Percentiles rank a stretch among this genome's conserved stretches.
Conservation (phyloP, 2,888 invertebrate genomes). For the Zaprionus lineosus region DNA sequence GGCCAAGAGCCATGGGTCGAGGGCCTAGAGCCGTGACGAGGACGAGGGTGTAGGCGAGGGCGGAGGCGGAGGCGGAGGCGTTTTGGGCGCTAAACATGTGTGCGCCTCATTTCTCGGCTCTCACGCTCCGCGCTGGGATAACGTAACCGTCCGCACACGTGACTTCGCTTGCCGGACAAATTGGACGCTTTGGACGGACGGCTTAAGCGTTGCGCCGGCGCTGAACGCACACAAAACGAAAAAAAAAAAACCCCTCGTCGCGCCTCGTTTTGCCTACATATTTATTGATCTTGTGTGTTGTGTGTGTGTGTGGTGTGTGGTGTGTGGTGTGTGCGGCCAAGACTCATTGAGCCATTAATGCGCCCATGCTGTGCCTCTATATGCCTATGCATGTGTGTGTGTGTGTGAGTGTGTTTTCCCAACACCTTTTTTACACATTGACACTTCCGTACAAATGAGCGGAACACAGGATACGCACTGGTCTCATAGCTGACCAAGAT, state of each 20-base stretch:
- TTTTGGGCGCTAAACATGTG: constrained; percentile 74
- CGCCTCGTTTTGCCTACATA: constrained; percentile 15
- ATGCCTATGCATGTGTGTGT: constrained; percentile 5
- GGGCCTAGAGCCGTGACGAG: too few species aligned
- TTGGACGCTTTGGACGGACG: background rate
- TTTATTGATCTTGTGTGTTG: background rate
- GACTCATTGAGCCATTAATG: constrained; percentile 42
- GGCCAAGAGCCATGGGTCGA: too few species aligned
- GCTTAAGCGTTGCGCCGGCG: constrained; percentile 49
- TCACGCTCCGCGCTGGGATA: constrained; percentile 42
- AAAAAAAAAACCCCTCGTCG: constrained; percentile 11
- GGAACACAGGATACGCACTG: constrained; percentile 34
- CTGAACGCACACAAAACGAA: constrained; percentile 23
- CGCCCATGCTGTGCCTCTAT: constrained; percentile 4
- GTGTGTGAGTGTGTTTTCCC: constrained; percentile 56
- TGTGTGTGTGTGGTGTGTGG: background rate
- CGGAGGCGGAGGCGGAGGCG: constrained; percentile 48
- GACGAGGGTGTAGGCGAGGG: constrained; percentile 12
- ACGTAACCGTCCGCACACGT: constrained; percentile 69
- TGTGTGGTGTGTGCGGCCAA: constrained; percentile 24
- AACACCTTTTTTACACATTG: constrained; percentile 73
- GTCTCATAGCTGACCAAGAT: constrained; percentile 9
- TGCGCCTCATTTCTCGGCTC: constrained; percentile 59
- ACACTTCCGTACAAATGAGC: constrained; percentile 61
- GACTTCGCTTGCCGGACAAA: constrained; percentile 29